Evolutionary conservation across 1,140 invertebrate genomes (phyloP), one percentile per base, ranked within the genome.

Genomic region (Listronotus bonariensis): DNA sequence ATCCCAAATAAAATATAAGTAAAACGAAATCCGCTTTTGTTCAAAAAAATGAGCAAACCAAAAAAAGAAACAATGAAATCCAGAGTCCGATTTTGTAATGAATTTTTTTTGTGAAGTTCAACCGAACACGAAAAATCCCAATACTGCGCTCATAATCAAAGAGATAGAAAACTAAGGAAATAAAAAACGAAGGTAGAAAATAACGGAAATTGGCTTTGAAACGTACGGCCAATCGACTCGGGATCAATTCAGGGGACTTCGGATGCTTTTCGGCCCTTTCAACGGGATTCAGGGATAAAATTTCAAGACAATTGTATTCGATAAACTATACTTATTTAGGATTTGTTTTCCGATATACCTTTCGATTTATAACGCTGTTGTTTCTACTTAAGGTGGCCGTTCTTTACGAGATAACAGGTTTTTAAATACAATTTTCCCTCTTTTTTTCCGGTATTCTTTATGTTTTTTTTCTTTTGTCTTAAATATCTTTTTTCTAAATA

Each of bases 151-250:
- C 51, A 53, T 53, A 62, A 62, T 53, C 57, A 62, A 38, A 53
- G 41, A 62, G 59, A 62, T 62, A 52, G 38, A 62, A 53, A 53
- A 53, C 42, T 53, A 62, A 53, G 41, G 38, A 20, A 62, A 62
- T 52, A 40, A 62, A 61, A 38, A 61, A 62, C 26, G 36, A 65
- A 65, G 53, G 62, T 65, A 65, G 62, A 49, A 65, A 55, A 57
- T 65, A 65, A 65, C 62, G 62, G 62, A 65, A 65, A 65, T 65
- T 65, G 62, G 53, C 54, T 65, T 32, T 32, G 54, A 57, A 65
- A 65, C 38, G 53, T 65, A 65, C 62, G 62, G 54, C 52, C 61
- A 56, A 56, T 55, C 54, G 52, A 65, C 42, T 65, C 40, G 53
- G 36, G 62, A 65, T 55, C 52, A 57, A 57, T 57, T 40, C 42